phyloP scores from a whole-genome alignment of 2,888 invertebrate genomes.

The Galeopsomyia nigrocyanea region DNA sequence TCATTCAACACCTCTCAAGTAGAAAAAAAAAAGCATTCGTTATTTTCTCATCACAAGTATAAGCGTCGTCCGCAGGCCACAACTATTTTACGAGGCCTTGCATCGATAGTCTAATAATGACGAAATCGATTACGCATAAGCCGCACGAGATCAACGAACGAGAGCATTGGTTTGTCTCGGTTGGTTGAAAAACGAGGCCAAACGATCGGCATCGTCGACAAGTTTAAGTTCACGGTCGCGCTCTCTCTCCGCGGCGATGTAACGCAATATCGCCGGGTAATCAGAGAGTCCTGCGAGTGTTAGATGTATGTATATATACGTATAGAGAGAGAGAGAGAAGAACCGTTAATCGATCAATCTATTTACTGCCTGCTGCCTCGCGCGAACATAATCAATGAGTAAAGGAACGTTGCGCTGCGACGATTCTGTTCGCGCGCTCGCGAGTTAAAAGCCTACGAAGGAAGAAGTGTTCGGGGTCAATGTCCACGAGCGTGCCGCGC shows the following conservation, averaged over 20 bases:
- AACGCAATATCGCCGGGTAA: conserved; percentile 1
- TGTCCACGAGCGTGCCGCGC: conserved; percentile 58
- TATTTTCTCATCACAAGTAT: no score
- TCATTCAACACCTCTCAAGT: no score
- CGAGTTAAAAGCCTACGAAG: conserved; percentile 35
- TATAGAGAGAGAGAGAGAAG: conserved; percentile 14
- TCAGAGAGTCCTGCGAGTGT: neutral
- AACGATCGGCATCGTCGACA: neutral
- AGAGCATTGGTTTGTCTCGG: neutral
- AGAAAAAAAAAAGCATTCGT: no score
- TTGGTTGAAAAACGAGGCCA: no score
- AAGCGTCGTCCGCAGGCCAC: no score
- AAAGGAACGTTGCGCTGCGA: neutral
- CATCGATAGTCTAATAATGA: no score
- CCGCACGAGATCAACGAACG: neutral
- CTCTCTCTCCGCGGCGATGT: neutral
- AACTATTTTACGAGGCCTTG: no score
- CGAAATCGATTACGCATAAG: no score
- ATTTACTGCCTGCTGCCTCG: neutral
- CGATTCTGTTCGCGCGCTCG: neutral
- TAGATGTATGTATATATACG: conserved; percentile 41
- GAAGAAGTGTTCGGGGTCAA: conserved; percentile 62
- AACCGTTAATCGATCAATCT: conserved; percentile 58
- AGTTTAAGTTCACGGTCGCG: conserved; percentile 6
- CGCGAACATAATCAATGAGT: conserved; percentile 12